Conservation (phyloP, 2,113 vertebrate species). For the Tautogolabrus adspersus region DNA sequence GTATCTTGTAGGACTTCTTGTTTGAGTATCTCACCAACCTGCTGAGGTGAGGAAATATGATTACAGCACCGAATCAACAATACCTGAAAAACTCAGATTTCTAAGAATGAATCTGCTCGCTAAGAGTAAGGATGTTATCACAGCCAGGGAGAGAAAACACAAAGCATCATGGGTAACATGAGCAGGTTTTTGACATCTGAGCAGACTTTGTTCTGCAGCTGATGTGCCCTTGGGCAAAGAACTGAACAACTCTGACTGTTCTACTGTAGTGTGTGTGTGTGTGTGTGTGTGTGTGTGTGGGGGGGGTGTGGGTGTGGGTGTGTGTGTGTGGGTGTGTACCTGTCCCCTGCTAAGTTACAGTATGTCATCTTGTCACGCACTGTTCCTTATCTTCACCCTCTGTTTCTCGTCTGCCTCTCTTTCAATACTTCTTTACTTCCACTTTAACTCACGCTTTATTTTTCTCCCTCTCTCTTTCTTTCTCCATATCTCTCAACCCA, state of each 20-base stretch:
- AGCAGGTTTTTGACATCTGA: constrained; percentile 6
- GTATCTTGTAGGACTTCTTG: no score
- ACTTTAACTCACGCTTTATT: neutral
- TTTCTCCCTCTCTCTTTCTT: neutral
- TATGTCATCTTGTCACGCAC: constrained; percentile 28
- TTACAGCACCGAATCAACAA: no score
- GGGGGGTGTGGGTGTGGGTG: constrained; percentile 6
- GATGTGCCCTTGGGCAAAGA: constrained; percentile 16
- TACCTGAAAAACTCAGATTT: no score
- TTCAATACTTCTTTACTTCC: neutral
- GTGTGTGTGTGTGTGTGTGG: no score
- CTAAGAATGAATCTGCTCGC: no score
- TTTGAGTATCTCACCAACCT: no score
- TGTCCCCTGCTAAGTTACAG: constrained; percentile 27
- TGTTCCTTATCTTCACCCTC: neutral
- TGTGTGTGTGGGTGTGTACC: constrained; percentile 15
- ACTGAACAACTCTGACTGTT: neutral
- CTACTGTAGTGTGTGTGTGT: neutral
- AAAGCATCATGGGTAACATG: constrained; percentile 45
- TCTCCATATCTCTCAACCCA: neutral
- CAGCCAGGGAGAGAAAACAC: neutral
- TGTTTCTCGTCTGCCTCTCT: no score
- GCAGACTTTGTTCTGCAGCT: neutral
- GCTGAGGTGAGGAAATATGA: no score
- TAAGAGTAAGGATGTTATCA: no score